These are phyloP conservation scores for Heterotis niloticus DNA, from an alignment of 2,113 vertebrate genomes.

Conservation along the genomic window DNA sequence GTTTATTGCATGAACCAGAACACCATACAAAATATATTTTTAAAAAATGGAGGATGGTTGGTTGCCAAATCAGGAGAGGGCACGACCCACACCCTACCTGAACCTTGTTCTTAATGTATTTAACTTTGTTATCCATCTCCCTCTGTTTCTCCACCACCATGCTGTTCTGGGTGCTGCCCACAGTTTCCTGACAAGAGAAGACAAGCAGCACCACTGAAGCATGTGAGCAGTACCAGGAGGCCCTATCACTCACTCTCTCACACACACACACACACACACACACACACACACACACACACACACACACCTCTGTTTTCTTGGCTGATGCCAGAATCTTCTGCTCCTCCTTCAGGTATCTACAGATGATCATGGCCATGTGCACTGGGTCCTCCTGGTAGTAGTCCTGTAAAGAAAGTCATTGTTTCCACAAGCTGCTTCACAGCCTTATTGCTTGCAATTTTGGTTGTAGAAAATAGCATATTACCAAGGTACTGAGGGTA, in stretches of 20 bases:
- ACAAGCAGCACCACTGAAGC: not conserved
- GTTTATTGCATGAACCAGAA: not conserved
- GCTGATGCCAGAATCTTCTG: slow-evolving; percentile 72
- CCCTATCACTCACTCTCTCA: not conserved
- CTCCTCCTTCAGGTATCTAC: slow-evolving; percentile 76
- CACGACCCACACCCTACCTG: slow-evolving; percentile 56
- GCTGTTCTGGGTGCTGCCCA: slow-evolving; percentile 60
- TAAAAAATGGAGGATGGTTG: too few relatives aligned
- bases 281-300: not conserved
- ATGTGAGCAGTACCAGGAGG: too few relatives aligned
- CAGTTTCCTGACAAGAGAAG: slow-evolving; percentile 58
- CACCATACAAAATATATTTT: not conserved
- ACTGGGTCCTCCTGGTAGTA: slow-evolving; percentile 74
- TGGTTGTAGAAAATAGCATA: too few relatives aligned
- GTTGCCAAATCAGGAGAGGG: too few relatives aligned
- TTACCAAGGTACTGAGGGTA: too few relatives aligned
- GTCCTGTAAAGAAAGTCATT: slow-evolving; percentile 53
- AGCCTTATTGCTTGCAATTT: too few relatives aligned
- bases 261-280: not conserved
- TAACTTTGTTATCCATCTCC: slow-evolving; percentile 71
- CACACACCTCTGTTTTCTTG: slow-evolving; percentile 57
- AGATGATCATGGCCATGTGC: slow-evolving; percentile 80
- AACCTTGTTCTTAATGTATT: slow-evolving; percentile 65
- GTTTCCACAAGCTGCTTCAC: too few relatives aligned
- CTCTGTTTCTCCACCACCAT: slow-evolving; percentile 66